These are phyloP conservation scores for Oasisia sp. DNA, from an alignment of 2,888 invertebrate species.

Conservation along the genomic window DNA sequence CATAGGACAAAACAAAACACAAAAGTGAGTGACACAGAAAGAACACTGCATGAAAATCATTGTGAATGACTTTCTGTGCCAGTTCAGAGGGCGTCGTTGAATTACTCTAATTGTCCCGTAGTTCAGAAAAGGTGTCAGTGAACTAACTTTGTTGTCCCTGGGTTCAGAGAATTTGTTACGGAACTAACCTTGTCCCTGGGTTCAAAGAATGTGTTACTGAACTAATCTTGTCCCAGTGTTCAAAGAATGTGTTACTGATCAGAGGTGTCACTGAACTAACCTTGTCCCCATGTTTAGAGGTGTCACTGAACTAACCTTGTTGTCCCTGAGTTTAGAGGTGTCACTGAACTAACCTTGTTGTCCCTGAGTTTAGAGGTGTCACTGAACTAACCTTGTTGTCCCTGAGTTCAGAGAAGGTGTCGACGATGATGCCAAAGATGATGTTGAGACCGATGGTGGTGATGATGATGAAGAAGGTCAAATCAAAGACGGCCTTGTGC, in stretches of 20 bases:
- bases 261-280: background rate
- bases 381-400: conserved; percentile 56
- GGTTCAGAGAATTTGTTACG: conserved; percentile 63
- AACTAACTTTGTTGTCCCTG: conserved; percentile 60
- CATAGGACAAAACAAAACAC: too few species aligned
- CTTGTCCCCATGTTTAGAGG: background rate
- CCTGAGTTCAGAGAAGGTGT: conserved; percentile 65
- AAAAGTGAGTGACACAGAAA: too few species aligned
- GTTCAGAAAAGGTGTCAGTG: conserved; percentile 50
- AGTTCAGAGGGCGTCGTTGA: conserved; percentile 20
- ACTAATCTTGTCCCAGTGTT: conserved; percentile 38
- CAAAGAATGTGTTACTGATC: background rate
- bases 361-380: conserved; percentile 25
- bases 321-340: background rate
- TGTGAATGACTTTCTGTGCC: too few species aligned
- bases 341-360: conserved; percentile 22
- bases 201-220: background rate
- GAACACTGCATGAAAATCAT: too few species aligned
- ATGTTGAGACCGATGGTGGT: conserved; percentile 65
- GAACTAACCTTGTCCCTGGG: background rate
- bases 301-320: background rate
- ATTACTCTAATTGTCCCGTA: conserved; percentile 60
- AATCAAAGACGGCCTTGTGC: conserved; percentile 55
- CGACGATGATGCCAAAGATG: conserved; percentile 65
- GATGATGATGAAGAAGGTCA: conserved; percentile 63